phyloP scores from a whole-genome alignment of 2,797 vertebrate genomes.

The Aplochiton taeniatus region DNA sequence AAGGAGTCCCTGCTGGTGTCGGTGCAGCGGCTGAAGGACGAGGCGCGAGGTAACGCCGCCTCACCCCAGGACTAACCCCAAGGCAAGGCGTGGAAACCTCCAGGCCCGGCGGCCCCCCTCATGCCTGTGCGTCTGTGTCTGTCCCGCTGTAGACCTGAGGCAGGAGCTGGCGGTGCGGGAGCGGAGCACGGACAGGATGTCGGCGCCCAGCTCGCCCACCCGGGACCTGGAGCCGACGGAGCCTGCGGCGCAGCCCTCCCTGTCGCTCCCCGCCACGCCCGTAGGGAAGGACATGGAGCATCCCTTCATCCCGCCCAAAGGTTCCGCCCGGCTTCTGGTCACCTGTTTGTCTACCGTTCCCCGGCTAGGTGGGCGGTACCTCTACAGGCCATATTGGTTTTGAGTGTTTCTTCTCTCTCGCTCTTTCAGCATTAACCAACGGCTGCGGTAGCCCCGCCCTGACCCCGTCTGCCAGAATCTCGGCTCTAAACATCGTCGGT shows the following conservation, averaged over 20 bases:
- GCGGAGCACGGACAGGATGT: slow-evolving; percentile 91
- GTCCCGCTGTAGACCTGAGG: slow-evolving; percentile 81
- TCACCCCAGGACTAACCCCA: too few species aligned
- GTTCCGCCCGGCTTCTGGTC: slow-evolving; percentile 54
- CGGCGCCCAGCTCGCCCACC: slow-evolving; percentile 94
- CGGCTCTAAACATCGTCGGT: slow-evolving; percentile 96
- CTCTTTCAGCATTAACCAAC: slow-evolving; percentile 83
- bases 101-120: background rate
- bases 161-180: slow-evolving; percentile 95
- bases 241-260: slow-evolving; percentile 90
- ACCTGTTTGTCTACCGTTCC: background rate
- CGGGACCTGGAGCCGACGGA: slow-evolving; percentile 92
- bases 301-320: slow-evolving; percentile 87
- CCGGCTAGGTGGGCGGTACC: background rate
- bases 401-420: slow-evolving; percentile 4
- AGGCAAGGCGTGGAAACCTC: background rate
- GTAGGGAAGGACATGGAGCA: slow-evolving; percentile 88
- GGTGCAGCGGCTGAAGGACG: slow-evolving; percentile 96
- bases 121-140: background rate
- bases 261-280: slow-evolving; percentile 95
- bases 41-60: slow-evolving; percentile 95
- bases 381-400: background rate
- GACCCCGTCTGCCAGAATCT: slow-evolving; percentile 95
- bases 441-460: slow-evolving; percentile 89
- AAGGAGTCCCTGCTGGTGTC: slow-evolving; percentile 96